These are phyloP conservation scores for Prosapia bicincta DNA, from an alignment of 2,888 invertebrate species.

Conservation along the genomic window DNA sequence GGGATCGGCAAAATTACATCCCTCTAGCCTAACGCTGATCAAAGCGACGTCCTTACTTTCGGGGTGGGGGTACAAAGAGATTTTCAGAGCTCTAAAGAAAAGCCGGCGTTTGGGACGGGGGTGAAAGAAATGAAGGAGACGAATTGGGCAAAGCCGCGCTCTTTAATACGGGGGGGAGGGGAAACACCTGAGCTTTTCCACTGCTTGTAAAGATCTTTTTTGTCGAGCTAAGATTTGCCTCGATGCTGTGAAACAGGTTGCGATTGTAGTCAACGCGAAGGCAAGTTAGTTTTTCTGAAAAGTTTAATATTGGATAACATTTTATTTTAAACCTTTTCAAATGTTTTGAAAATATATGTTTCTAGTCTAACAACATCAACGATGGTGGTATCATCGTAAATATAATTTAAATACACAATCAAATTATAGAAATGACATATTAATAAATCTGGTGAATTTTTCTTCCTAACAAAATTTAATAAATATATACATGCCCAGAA, in stretches of 20 bases:
- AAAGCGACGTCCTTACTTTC: background rate
- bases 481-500: too few relatives aligned
- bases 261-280: background rate
- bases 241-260: background rate
- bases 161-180: background rate
- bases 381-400: too few relatives aligned
- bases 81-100: background rate
- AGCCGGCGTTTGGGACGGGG: background rate
- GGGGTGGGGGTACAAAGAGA: background rate
- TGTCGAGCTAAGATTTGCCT: background rate
- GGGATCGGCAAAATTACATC: conserved; percentile 17
- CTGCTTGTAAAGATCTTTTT: background rate
- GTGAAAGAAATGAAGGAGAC: background rate
- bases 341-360: too few relatives aligned
- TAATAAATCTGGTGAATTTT: too few relatives aligned
- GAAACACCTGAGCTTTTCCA: background rate
- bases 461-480: too few relatives aligned
- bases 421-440: too few relatives aligned
- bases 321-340: too few relatives aligned
- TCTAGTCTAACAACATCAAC: too few relatives aligned
- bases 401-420: too few relatives aligned
- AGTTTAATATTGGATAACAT: too few relatives aligned
- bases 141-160: background rate
- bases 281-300: too few relatives aligned
- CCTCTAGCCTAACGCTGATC: conserved; percentile 1